Evolutionary conservation across 2,797 vertebrate genomes (phyloP), one percentile per base, ranked within the genome.

Genomic region (Amblyopsis hoosieri): DNA sequence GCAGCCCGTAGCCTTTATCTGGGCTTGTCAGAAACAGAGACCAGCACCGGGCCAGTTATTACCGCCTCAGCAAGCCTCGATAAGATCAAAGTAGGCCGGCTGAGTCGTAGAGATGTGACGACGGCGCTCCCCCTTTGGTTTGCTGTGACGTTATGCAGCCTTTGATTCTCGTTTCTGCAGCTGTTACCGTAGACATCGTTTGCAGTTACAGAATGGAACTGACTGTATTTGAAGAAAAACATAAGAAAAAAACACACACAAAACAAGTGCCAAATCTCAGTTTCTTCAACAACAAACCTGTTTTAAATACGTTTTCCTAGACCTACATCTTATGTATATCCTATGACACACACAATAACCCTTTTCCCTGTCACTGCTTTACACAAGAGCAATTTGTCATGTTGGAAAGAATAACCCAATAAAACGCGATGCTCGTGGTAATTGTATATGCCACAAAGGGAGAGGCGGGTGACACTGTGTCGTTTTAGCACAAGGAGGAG

Each of bases 81-180:
- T 78, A 66, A 81, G 84, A 89, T 90, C 80, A 91, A 88, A 91
- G 80, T 70, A 55, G 54, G 58, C 63, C 45, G 37, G 62, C 73
- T 59, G 75, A 86, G 77, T 72, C 76, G 49, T 54, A 72, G 68
- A 69, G 72, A 80, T 72, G 78, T 79, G 80, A 80, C 68, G 73
- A 66, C 73, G 57, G 61, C 51, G 57, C 66, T 75, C 67, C 70
- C 72, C 78, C 84, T 67, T 54, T 74, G 64, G 73, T 76, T 81
- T 81, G 71, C 84, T 78, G 67, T 71, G 65, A 83, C 85, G 86
- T 91, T 89, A 85, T 74, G 76, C 56, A 12, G 17, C 61, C 1
- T 47, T 67, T 83, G 60, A 62, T 56, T 52, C 60, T 59, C 60
- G 57, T 31, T 49, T 70, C 62, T 13, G 13, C 47, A 48, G 47